Base-by-base conservation (phyloP, 2,797 vertebrate genomes). In the Rhodeus uyekii region DNA sequence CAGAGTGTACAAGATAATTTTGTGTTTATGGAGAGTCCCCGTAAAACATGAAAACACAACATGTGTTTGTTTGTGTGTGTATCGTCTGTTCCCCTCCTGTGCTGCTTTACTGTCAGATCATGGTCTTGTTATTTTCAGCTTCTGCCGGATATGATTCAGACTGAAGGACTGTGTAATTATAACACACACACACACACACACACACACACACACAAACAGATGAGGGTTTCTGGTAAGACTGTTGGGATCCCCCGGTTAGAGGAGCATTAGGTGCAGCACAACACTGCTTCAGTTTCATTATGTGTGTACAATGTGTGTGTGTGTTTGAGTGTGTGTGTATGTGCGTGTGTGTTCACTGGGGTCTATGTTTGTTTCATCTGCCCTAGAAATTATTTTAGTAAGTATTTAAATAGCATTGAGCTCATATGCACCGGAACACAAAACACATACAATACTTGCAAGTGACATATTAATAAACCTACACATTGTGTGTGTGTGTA, bases 121-220 rank as follows among this genome's bases (percentile, higher is more conserved):
- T 89, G 93, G 93, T 94, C 93, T 92, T 88, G 91, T 92, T 95
- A 95, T 95, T 94, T 95, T 94, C 89, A 91, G 89, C 91, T 86
- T 65, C 80, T 90, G 91, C 92, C 93, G 94, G 94, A 95, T 93
- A 90, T 94, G 94, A 95, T 93, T 95, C 94, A 95, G 93, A 93
- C 93, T 91, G 86, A 86, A 84, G 88, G 91, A 90, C 93, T 93
- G 91, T 92, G 92, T 92, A 92, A 94, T 93, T 93, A 79, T 83
- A 60, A 72, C 64, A 61, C 60, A 46, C 34, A 64, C 19, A 82
- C 69, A 83, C 3, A 83, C 85, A 80, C 80, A 46, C 34, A 18
- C 67, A 71, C 22, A 48, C 60, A 16, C 32, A 72, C 44, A 32
- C 64, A 67, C 50, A 76, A 8, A 87, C 48, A 61, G 88, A 83